Evolutionary conservation across 2,113 vertebrate genomes (phyloP), one percentile per base, ranked within the genome.

Genomic region (Hyperopisus bebe): DNA sequence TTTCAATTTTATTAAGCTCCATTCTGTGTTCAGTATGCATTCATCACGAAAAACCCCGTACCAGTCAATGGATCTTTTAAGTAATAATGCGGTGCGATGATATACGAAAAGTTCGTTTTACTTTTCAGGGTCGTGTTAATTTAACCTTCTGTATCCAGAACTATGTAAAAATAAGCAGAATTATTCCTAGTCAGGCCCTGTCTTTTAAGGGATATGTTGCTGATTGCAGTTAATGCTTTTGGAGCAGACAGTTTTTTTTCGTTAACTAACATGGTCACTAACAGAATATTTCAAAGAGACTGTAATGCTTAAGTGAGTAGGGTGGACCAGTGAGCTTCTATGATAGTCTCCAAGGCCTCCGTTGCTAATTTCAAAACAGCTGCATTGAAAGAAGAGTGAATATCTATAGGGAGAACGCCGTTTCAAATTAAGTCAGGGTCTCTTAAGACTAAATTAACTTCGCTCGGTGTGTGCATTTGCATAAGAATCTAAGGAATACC

Each of bases 381-480:
- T 31, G 48, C 27, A 86, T 48, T 6, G 46, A 53, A 86, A 53
- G 48, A 51, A 51, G 21, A 85, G 19, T 35, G 48, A 55, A 88
- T 46, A 80, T 46, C 31, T 89, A 4, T 53, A 35, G 88, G 35
- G 74, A 39, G 62, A 89, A 89, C 17, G 39, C 51, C 51, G 55
- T 77, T 62, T 89, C 55, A 82, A 88, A 84, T 84, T 24, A 55
- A 89, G 48, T 58, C 77, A 50, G 51, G 53, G 51, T 84, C 77
- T 58, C 87, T 84, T 44, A 84, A 89, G 53, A 62, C 83, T 51
- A 62, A 89, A 89, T 84, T 89, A 83, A 89, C 48, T 44, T 62
- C 39, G 31, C 39, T 46, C 82, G 19, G 53, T 27, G n/a, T 47
- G 51, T 46, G 77, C 51, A 35, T 83, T 89, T 85, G 39, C 39